Percentiles rank a stretch among this genome's conserved stretches.
These are phyloP conservation scores for Lonchura striata DNA, from an alignment of 2,113 vertebrate species.

Conservation along the genomic window DNA sequence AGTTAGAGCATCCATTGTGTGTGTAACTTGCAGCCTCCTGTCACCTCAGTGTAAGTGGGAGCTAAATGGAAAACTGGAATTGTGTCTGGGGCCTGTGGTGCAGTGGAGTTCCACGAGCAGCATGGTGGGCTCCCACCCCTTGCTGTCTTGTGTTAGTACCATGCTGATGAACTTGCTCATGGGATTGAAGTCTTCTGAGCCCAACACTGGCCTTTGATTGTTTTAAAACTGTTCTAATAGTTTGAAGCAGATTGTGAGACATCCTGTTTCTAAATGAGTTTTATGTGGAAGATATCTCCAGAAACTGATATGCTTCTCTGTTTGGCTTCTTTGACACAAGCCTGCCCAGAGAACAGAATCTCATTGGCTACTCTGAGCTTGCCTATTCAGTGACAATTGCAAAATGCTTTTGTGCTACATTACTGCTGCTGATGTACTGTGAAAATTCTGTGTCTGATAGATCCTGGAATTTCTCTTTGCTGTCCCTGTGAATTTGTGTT, in stretches of 20 bases:
- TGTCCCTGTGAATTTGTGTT: neutral
- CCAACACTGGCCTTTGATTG: neutral
- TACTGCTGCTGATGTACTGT: neutral
- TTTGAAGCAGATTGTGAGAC: neutral
- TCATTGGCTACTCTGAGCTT: neutral
- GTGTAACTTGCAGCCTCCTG: neutral
- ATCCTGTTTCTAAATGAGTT: neutral
- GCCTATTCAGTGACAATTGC: neutral
- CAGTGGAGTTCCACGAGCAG: neutral
- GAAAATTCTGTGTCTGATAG: neutral
- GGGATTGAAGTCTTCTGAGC: neutral
- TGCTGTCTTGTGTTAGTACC: neutral
- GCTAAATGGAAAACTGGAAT: neutral
- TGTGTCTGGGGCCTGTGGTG: accelerated
- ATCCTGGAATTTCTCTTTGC: neutral
- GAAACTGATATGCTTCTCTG: neutral
- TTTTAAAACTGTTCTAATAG: neutral
- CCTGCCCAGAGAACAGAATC: neutral
- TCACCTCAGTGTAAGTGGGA: neutral
- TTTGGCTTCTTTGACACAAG: neutral
- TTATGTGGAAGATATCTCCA: neutral
- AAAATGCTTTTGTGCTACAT: neutral
- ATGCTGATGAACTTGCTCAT: neutral
- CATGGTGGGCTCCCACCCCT: neutral
- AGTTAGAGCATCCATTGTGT: neutral